Percentiles rank a stretch among this genome's conserved stretches.
These are phyloP conservation scores for Chloropsis hardwickii DNA, from an alignment of 2,113 vertebrate genomes.

Conservation along the genomic window DNA sequence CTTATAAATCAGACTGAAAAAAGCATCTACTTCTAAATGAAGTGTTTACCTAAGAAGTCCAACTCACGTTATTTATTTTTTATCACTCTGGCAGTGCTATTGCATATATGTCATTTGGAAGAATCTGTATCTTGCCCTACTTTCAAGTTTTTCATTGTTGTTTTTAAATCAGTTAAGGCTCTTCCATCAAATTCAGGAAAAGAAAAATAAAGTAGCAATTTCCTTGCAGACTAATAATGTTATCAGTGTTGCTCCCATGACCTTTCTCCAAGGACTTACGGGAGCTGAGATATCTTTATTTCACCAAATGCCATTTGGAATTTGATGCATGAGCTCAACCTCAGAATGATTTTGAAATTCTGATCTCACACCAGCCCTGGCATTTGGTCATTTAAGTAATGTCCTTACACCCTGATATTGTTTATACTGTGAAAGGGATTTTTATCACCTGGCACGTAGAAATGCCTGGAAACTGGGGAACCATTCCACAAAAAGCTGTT, in stretches of 20 bases:
- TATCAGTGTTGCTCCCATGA: neutral
- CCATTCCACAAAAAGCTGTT: neutral
- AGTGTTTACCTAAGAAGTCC: neutral
- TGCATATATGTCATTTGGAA: neutral
- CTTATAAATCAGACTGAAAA: conserved; percentile 11
- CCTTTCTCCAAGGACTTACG: neutral
- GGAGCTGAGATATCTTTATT: neutral
- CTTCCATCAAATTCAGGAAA: neutral
- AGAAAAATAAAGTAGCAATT: neutral
- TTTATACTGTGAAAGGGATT: neutral
- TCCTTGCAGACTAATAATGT: neutral
- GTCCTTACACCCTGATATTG: neutral
- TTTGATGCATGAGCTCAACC: neutral
- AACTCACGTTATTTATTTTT: neutral
- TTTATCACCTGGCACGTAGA: neutral
- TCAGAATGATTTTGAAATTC: neutral
- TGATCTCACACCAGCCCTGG: neutral
- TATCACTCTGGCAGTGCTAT: neutral
- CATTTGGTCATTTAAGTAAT: neutral
- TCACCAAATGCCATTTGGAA: neutral
- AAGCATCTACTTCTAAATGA: neutral
- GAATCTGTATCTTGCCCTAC: neutral
- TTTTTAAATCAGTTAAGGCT: neutral
- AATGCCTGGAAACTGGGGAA: neutral
- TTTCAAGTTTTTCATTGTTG: neutral